phyloP scores from a whole-genome alignment of 2,888 invertebrate genomes.

The Maniola hyperantus region DNA sequence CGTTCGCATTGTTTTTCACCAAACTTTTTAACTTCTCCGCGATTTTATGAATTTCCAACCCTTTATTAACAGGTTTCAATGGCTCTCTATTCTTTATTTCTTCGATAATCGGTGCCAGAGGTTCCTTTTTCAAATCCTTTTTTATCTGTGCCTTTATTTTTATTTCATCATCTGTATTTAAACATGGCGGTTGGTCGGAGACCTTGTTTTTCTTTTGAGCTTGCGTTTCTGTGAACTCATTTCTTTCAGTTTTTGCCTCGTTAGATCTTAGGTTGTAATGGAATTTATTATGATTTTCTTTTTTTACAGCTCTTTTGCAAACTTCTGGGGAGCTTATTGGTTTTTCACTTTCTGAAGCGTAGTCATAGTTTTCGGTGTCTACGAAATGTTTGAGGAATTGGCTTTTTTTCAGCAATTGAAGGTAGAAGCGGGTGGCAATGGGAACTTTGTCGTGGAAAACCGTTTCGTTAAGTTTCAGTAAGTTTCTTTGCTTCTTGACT shows the following conservation, averaged over 20 bases:
- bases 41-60: constrained; percentile 71
- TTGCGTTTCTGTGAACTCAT: constrained; percentile 56
- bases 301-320: constrained; percentile 51
- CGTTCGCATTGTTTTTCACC: constrained; percentile 55
- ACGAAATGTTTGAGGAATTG: constrained; percentile 67
- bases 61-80: constrained; percentile 53
- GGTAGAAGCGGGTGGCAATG: constrained; percentile 70
- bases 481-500: constrained; percentile 60
- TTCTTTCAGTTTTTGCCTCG: constrained; percentile 65
- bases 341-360: constrained; percentile 70
- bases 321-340: constrained; percentile 51
- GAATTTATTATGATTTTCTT: constrained; percentile 51
- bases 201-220: constrained; percentile 45
- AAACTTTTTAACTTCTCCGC: constrained; percentile 73
- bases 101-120: constrained; percentile 71
- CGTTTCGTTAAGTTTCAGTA: constrained; percentile 68
- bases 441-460: constrained; percentile 74
- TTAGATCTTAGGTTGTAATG: constrained; percentile 68
- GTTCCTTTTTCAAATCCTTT: constrained; percentile 52
- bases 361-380: constrained; percentile 65
- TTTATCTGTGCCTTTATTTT: constrained; percentile 42
- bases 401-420: constrained; percentile 69
- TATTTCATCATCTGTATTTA: constrained; percentile 32
- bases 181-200: constrained; percentile 41
- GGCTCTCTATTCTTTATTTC: constrained; percentile 67